A percentile compares a stretch with the other conserved stretches of the same genome.
phyloP scores from a whole-genome alignment of 2,888 invertebrate species.

The Anoncus sp. region DNA sequence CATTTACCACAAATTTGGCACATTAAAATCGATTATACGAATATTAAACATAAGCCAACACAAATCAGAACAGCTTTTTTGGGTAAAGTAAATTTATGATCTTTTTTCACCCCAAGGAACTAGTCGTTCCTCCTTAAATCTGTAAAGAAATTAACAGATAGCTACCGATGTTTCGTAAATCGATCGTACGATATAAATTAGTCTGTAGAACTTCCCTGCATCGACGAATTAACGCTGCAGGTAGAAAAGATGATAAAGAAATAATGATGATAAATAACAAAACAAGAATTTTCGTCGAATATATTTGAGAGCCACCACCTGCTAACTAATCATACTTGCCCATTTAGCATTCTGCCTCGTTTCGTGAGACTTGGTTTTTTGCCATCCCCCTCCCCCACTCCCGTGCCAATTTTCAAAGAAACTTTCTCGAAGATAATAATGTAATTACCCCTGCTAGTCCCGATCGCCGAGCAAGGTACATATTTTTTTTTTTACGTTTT shows the following conservation, averaged over 20 bases:
- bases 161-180: too few relatives aligned
- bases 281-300: background rate
- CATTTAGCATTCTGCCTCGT: slow-evolving; percentile 29
- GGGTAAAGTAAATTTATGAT: too few relatives aligned
- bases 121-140: too few relatives aligned
- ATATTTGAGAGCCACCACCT: slow-evolving; percentile 21
- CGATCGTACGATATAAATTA: too few relatives aligned
- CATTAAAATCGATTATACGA: too few relatives aligned
- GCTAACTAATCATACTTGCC: slow-evolving; percentile 8
- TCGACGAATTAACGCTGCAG: background rate
- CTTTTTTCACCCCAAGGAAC: too few relatives aligned
- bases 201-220: background rate
- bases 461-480: background rate
- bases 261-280: background rate
- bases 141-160: too few relatives aligned
- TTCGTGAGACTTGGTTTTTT: slow-evolving; percentile 16
- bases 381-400: too few relatives aligned
- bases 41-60: too few relatives aligned
- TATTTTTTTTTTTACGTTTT: slow-evolving; percentile 15
- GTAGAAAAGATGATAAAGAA: background rate
- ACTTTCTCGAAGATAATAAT: slow-evolving; percentile 52
- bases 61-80: too few relatives aligned
- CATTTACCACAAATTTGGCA: too few relatives aligned
- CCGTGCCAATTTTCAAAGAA: slow-evolving; percentile 34
- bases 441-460: slow-evolving; percentile 41